Evolutionary conservation across 2,797 vertebrate genomes (phyloP).

Genomic region (Hippopotamyrus pictus): DNA sequence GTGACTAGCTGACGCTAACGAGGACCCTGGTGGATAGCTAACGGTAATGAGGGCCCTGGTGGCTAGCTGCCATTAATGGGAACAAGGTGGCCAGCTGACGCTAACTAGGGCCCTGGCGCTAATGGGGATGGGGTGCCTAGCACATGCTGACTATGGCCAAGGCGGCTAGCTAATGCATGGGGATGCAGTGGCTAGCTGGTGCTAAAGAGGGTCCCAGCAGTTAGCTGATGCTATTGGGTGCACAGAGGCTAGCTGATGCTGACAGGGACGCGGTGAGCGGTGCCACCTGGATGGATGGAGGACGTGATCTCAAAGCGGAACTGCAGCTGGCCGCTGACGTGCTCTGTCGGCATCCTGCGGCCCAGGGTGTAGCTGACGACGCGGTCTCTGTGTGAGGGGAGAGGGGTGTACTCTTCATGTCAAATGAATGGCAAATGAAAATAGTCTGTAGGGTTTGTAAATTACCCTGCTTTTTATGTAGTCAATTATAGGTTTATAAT

Average conservation of each 20-base stretch:
- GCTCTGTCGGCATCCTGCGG: constrained; percentile 76
- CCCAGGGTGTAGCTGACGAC: constrained; percentile 80
- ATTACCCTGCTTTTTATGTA: neutral
- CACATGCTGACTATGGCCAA: neutral
- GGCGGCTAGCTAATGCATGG: neutral
- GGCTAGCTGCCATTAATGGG: neutral
- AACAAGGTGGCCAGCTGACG: neutral
- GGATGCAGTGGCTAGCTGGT: neutral
- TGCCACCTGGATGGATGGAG: constrained; percentile 75
- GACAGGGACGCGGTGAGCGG: neutral
- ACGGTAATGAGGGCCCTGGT: neutral
- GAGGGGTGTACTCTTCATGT: neutral
- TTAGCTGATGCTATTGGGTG: neutral
- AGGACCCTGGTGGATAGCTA: neutral
- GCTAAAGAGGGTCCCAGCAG: neutral
- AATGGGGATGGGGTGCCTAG: neutral
- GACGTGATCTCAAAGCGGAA: constrained; percentile 83
- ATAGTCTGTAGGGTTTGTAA: neutral
- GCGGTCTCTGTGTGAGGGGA: constrained; percentile 62
- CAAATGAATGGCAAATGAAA: neutral
- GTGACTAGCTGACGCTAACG: neutral
- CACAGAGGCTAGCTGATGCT: neutral
- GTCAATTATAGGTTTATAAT: neutral
- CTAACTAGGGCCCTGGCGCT: neutral
- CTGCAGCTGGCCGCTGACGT: constrained; percentile 80